Conservation (phyloP, 2,888 invertebrate species). For the Hofmannophila pseudospretella region DNA sequence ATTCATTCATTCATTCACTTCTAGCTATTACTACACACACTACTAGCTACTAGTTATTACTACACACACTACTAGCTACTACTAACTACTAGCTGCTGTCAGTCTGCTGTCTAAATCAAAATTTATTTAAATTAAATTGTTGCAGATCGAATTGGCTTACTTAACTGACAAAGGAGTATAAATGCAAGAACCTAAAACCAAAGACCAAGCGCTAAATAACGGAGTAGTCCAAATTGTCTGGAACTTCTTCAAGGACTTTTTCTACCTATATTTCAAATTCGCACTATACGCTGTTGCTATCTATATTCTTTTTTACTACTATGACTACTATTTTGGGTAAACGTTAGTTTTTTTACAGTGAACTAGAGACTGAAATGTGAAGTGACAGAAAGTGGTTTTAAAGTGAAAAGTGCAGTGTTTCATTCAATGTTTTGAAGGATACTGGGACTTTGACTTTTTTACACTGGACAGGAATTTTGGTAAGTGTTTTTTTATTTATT, state of each 20-base stretch:
- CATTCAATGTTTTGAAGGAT: slow-evolving; percentile 4
- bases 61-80: too few species aligned
- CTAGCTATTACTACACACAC: too few species aligned
- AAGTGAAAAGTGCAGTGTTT: slow-evolving; percentile 9
- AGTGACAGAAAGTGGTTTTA: slow-evolving; percentile 24
- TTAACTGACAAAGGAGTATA: slow-evolving; percentile 17
- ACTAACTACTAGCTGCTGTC: too few species aligned
- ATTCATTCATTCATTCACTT: too few species aligned
- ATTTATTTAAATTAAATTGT: slow-evolving; percentile 17
- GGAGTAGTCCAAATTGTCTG: slow-evolving; percentile 33
- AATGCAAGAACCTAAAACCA: slow-evolving; percentile 34
- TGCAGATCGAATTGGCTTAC: slow-evolving; percentile 29
- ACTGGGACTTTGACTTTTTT: slow-evolving; percentile 7
- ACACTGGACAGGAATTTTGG: slow-evolving; percentile 13
- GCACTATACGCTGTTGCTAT: slow-evolving; percentile 56
- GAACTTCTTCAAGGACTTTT: slow-evolving; percentile 50
- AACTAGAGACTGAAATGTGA: slow-evolving; percentile 47
- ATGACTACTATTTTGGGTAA: slow-evolving; percentile 59
- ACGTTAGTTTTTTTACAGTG: slow-evolving; percentile 15
- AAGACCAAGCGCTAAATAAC: slow-evolving; percentile 7
- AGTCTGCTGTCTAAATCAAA: too few species aligned
- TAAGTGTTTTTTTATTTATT: slow-evolving; percentile 15
- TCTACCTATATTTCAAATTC: slow-evolving; percentile 59
- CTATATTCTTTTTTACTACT: slow-evolving; percentile 59
- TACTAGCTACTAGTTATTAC: too few species aligned